Percentiles rank a stretch among this genome's conserved stretches.
Conservation (phyloP, 2,797 vertebrate genomes). For the Ctenopoma multispine region DNA sequence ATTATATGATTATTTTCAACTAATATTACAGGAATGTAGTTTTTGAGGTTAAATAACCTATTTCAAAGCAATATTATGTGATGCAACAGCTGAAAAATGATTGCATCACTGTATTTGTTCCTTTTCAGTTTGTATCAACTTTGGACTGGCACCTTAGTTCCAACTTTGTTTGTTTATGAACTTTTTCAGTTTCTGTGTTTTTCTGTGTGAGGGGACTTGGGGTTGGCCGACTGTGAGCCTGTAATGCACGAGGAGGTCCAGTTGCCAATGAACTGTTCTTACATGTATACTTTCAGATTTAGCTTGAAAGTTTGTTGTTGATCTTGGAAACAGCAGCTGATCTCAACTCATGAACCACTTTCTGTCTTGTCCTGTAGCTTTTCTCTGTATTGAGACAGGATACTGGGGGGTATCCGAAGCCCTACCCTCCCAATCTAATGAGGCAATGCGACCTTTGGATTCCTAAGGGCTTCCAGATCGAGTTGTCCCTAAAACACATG, state of each 20-base stretch:
- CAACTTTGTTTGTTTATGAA: not conserved
- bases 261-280: too few relatives aligned
- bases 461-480: constrained; percentile 83
- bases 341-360: too few relatives aligned
- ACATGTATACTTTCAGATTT: too few relatives aligned
- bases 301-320: too few relatives aligned
- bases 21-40: not conserved
- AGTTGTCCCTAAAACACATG: constrained; percentile 87
- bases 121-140: constrained; percentile 21
- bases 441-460: constrained; percentile 83
- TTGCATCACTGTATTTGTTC: constrained; percentile 12
- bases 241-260: constrained; percentile 69
- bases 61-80: too few relatives aligned
- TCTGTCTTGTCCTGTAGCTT: too few relatives aligned
- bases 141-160: constrained; percentile 2
- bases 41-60: not conserved
- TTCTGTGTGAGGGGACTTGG: constrained; percentile 13
- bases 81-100: not conserved
- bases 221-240: constrained; percentile 1
- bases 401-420: too few relatives aligned
- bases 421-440: constrained; percentile 41
- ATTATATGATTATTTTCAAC: not conserved
- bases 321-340: too few relatives aligned
- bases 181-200: constrained; percentile 41
- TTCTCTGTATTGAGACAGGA: too few relatives aligned